Base-by-base conservation (phyloP, 2,888 invertebrate genomes). In the Metellina segmentata region DNA sequence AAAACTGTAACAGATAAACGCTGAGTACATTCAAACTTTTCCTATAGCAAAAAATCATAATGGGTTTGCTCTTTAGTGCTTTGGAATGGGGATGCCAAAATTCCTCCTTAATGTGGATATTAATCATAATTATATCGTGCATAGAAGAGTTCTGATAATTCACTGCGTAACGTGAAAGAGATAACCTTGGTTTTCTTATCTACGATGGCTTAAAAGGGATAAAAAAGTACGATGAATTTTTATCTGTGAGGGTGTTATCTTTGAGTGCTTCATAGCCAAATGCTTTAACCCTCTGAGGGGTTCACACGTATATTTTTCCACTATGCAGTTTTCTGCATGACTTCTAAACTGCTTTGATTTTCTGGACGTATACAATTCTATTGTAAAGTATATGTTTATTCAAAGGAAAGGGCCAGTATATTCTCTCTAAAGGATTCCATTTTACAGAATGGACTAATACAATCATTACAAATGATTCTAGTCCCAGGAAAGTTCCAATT, bases 51-150 rank as follows among this genome's bases (percentile, higher is more conserved):
- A 77, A 77, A 77, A 77, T 51, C 52, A 51, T 20, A 77, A 77
- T 19, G n/a, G 77, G n/a, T 2, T 77, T 9, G 51, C 77, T 8
- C 51, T 77, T 77, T 77, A 77, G 49, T 51, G 51, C 49, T 19
- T n/a, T 52, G 7, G 16, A 82, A n/a, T 51, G 13, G 34, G 34
- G 9, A 13, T 70, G 6, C 81, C 48, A 48, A 48, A 69, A 48
- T 19, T 53, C 79, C 34, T 11, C 49, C 48, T 81, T 82, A 82
- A 82, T 82, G 82, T 49, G 71, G 71, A 82, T 51, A 82, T 82
- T 82, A 82, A 82, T 82, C 82, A 82, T 82, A 82, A 82, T 82
- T 72, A 82, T 72, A n/a, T 20, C 6, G 82, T 34, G 13, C 72
- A 72, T 72, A 71, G 72, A 72, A 82, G 82, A 7, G 61, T 69